phyloP scores from a whole-genome alignment of 2,797 vertebrate species.

The Nothura maculosa region DNA sequence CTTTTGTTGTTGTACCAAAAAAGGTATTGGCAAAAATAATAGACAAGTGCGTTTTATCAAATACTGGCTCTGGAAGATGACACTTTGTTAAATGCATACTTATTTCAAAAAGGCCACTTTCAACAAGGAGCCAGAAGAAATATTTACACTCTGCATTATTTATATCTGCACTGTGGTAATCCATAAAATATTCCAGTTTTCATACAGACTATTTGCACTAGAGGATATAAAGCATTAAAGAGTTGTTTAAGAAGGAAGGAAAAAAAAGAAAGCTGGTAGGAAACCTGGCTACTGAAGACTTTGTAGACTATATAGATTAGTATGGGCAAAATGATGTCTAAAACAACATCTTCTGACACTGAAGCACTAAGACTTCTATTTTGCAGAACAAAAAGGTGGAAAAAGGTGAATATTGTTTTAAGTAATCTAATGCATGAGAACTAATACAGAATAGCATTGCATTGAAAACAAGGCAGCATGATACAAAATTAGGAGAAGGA shows the following conservation, averaged over 20 bases:
- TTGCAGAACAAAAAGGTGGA: background rate
- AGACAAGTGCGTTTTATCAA: background rate
- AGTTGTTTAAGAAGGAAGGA: background rate
- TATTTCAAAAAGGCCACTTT: background rate
- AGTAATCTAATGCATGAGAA: background rate
- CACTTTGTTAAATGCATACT: fast-evolving
- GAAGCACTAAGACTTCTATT: background rate
- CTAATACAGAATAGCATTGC: background rate
- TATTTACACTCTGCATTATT: background rate
- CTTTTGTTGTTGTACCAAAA: background rate
- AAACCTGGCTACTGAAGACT: background rate
- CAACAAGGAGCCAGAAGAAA: background rate
- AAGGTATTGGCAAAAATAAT: background rate
- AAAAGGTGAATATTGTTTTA: background rate
- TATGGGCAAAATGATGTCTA: background rate
- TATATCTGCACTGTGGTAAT: background rate
- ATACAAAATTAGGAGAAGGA: background rate
- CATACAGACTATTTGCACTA: background rate
- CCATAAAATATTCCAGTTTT: background rate
- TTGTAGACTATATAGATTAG: background rate
- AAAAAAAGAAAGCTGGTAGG: background rate
- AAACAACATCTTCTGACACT: background rate
- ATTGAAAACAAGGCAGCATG: background rate
- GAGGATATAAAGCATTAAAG: background rate
- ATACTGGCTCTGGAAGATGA: background rate